Conservation (phyloP, 2,113 vertebrate genomes). For the Tor tambroides region DNA sequence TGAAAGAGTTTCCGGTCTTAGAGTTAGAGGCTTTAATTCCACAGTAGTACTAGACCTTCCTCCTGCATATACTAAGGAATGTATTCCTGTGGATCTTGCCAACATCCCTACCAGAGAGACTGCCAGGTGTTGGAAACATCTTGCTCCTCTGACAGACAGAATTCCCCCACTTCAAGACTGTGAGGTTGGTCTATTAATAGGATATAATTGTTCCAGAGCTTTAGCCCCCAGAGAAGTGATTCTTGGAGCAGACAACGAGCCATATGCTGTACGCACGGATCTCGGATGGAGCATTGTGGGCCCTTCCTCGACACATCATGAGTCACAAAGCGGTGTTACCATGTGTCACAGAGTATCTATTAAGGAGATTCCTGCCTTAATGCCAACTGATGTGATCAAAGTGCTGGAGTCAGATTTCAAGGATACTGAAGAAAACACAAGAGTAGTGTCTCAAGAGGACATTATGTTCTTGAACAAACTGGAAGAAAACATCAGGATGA, state of each 20-base stretch:
- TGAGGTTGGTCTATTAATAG: neutral
- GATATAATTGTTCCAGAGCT: neutral
- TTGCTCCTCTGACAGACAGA: no score
- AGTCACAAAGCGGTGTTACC: neutral
- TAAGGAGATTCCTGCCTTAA: neutral
- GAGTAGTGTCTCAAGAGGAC: constrained; percentile 30
- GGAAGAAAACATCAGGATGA: constrained; percentile 23
- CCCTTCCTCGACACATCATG: neutral
- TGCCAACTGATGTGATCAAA: neutral
- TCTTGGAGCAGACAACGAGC: neutral
- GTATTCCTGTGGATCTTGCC: no score
- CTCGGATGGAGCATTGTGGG: neutral
- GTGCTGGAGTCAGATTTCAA: constrained; percentile 20
- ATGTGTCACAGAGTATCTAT: neutral
- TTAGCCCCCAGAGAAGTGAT: neutral
- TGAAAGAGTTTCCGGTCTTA: no score
- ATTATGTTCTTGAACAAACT: constrained; percentile 13
- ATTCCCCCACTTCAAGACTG: no score
- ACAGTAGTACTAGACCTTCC: no score
- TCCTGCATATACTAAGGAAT: no score
- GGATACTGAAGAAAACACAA: neutral
- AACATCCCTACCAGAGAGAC: no score
- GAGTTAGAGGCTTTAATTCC: no score
- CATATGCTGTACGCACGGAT: neutral
- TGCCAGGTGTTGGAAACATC: no score